Evolutionary conservation across 2,888 invertebrate genomes (phyloP).

Genomic region (Itoplectis maculator): DNA sequence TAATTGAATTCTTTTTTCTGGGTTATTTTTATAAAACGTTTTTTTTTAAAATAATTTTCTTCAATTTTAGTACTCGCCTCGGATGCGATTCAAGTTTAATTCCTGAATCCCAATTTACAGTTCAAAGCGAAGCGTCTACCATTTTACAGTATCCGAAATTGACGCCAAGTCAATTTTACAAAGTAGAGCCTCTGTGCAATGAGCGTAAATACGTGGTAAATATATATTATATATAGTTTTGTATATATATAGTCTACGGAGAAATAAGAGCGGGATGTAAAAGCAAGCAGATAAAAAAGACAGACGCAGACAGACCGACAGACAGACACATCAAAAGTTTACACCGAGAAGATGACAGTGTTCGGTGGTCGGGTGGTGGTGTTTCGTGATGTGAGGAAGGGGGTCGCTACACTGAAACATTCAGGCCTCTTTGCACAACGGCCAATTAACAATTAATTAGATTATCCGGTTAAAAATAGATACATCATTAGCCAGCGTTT

Average conservation of each 20-base stretch:
- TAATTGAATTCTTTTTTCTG: no score
- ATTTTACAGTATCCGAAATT: constrained; percentile 40
- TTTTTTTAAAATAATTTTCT: not conserved
- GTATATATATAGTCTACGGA: constrained; percentile 51
- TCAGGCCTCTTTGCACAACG: constrained; percentile 81
- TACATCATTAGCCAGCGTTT: constrained; percentile 59
- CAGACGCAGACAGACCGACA: constrained; percentile 77
- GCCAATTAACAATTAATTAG: constrained; percentile 78
- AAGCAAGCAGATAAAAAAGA: constrained; percentile 67
- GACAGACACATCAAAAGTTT: constrained; percentile 78
- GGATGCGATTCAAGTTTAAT: constrained; percentile 15
- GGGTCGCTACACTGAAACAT: constrained; percentile 83
- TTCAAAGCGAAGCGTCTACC: constrained; percentile 33
- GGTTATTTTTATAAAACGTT: not conserved
- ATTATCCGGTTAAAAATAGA: constrained; percentile 72
- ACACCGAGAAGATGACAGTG: constrained; percentile 83
- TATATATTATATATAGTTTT: constrained; percentile 1
- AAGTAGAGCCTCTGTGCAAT: constrained; percentile 50
- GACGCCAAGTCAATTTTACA: constrained; percentile 41
- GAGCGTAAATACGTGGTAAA: constrained; percentile 49
- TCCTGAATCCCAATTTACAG: not conserved
- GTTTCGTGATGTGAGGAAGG: constrained; percentile 82
- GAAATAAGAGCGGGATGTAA: constrained; percentile 41
- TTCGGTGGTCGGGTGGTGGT: constrained; percentile 82
- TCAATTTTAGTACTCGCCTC: constrained; percentile 26